Percentiles rank a stretch among this genome's conserved stretches.
phyloP scores from a whole-genome alignment of 2,797 vertebrate genomes.

The Phyllotis vaccarum region DNA sequence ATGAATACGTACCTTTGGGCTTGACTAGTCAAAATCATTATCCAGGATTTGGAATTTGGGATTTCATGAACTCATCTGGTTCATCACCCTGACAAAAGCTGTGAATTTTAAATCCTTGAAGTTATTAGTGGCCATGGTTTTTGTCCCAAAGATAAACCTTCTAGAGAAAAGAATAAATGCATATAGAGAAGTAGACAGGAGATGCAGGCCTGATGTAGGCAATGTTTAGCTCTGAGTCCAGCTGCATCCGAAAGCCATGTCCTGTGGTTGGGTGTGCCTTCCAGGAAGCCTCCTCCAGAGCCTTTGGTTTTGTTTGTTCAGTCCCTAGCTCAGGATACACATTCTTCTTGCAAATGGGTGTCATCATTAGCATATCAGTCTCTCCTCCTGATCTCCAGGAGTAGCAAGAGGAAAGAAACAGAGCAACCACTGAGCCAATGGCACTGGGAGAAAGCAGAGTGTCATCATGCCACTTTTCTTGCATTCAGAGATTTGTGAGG shows the following conservation, averaged over 20 bases:
- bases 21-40: constrained; percentile 20
- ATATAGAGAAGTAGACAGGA: constrained; percentile 29
- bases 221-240: not conserved
- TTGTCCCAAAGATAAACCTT: not conserved
- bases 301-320: not conserved
- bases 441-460: not conserved
- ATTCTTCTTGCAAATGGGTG: not conserved
- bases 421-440: not conserved
- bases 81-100: not conserved
- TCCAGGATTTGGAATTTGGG: not conserved
- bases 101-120: not conserved
- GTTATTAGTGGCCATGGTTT: not conserved
- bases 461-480: not conserved
- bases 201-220: not conserved
- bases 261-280: not conserved
- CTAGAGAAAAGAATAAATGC: constrained; percentile 41
- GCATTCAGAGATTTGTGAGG: not conserved
- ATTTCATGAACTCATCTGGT: not conserved
- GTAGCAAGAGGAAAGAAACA: not conserved
- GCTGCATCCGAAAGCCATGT: not conserved
- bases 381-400: not conserved
- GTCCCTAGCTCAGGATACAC: not conserved
- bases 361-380: not conserved
- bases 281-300: not conserved
- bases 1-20: not conserved